Evolutionary conservation across 1,140 invertebrate species (phyloP).

Genomic region (Drosophila busckii): DNA sequence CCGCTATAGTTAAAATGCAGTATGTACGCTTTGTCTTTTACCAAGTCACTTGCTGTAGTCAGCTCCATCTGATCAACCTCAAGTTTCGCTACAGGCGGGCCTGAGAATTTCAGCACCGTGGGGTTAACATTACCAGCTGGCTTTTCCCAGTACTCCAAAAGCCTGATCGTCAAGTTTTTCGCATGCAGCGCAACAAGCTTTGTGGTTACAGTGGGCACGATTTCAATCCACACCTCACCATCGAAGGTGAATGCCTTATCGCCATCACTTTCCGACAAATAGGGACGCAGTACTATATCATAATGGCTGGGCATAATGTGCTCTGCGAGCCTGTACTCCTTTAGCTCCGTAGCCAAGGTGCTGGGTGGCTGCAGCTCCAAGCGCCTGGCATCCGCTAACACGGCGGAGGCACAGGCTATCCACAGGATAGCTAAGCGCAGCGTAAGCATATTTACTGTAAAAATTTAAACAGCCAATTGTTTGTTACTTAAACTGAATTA

Average conservation of each 20-base stretch:
- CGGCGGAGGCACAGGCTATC: slow-evolving; percentile 40
- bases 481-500: slow-evolving; percentile 7
- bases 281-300: slow-evolving; percentile 82
- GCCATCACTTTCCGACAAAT: slow-evolving; percentile 80
- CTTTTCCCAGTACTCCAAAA: slow-evolving; percentile 46
- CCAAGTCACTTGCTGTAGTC: slow-evolving; percentile 64
- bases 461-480: background rate
- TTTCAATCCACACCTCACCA: slow-evolving; percentile 82
- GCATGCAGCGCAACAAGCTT: slow-evolving; percentile 83
- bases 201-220: slow-evolving; percentile 55
- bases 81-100: slow-evolving; percentile 4
- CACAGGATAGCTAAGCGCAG: slow-evolving; percentile 39
- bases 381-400: slow-evolving; percentile 15
- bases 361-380: slow-evolving; percentile 21
- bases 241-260: slow-evolving; percentile 81
- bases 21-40: slow-evolving; percentile 59
- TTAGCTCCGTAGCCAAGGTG: slow-evolving; percentile 12
- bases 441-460: slow-evolving; percentile 33
- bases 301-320: slow-evolving; percentile 82
- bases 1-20: slow-evolving; percentile 81
- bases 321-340: slow-evolving; percentile 48
- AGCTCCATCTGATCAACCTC: slow-evolving; percentile 63
- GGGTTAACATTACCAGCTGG: slow-evolving; percentile 7
- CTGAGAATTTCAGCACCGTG: background rate
- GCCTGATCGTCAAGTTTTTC: slow-evolving; percentile 80